phyloP scores from a whole-genome alignment of 2,113 vertebrate species.

The Perca schrenkii region DNA sequence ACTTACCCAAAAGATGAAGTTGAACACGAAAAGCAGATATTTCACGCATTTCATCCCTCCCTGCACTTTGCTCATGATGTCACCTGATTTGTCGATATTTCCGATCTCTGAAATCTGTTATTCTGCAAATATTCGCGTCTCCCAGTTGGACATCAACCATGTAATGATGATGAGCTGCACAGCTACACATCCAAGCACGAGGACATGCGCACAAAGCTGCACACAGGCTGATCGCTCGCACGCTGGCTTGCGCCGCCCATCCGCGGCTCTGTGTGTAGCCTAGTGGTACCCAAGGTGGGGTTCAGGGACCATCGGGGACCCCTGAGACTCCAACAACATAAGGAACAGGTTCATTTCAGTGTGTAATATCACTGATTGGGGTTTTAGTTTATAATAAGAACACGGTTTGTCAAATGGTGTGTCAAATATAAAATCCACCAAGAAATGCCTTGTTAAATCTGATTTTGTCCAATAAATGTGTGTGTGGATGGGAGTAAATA shows the following conservation, averaged over 20 bases:
- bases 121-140: slow-evolving; percentile 17
- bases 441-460: neutral
- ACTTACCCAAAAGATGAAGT: slow-evolving; percentile 96
- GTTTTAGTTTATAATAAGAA: neutral
- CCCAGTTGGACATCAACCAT: slow-evolving; percentile 44
- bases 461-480: neutral
- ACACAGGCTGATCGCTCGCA: neutral
- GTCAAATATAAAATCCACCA: neutral
- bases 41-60: slow-evolving; percentile 94
- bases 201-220: slow-evolving; percentile 59
- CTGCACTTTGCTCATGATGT: slow-evolving; percentile 88
- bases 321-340: neutral
- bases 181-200: slow-evolving; percentile 45
- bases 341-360: neutral
- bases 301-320: neutral
- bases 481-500: slow-evolving; percentile 1
- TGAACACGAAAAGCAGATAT: slow-evolving; percentile 94
- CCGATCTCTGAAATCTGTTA: neutral
- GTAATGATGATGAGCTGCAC: slow-evolving; percentile 48
- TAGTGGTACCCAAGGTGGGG: slow-evolving; percentile 7
- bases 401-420: neutral
- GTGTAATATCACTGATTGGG: neutral
- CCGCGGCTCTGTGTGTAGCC: neutral
- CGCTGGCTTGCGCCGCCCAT: slow-evolving; percentile 59
- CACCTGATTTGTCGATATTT: slow-evolving; percentile 37